phyloP scores from a whole-genome alignment of 2,797 vertebrate species.

The Erethizon dorsatum region DNA sequence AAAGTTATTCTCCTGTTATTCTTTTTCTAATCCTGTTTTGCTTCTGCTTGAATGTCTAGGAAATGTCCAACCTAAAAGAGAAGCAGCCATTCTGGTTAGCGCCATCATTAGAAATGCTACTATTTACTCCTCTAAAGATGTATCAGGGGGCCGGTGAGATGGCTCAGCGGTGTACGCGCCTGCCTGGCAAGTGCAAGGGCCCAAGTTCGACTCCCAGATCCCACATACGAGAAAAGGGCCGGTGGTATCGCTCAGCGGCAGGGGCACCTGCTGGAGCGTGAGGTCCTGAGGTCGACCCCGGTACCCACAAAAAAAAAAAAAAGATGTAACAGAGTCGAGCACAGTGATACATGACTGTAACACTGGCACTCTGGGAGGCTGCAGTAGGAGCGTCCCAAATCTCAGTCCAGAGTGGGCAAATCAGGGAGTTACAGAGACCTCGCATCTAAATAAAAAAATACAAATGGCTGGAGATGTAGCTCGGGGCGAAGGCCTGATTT shows the following conservation, averaged over 20 bases:
- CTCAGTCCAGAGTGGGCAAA: neutral
- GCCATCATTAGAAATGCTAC: fast-evolving
- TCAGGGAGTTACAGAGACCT: neutral
- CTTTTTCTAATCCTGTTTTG: conserved; percentile 9
- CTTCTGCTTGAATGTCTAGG: conserved; percentile 47
- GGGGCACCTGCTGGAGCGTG: no score
- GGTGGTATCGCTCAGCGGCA: neutral
- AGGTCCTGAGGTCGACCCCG: no score
- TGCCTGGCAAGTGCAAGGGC: no score
- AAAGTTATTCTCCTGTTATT: conserved; percentile 42
- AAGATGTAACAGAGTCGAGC: neutral
- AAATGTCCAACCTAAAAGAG: conserved; percentile 47
- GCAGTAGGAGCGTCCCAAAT: neutral
- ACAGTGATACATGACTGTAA: neutral
- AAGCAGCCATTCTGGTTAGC: neutral
- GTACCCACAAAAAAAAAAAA: no score
- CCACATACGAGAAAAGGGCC: no score
- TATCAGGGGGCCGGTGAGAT: neutral
- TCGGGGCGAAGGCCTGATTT: neutral
- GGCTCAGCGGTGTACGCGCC: no score
- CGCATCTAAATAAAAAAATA: neutral
- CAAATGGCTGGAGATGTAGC: neutral
- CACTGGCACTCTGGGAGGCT: neutral
- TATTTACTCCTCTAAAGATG: neutral
- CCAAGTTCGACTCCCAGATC: no score